Percentiles rank a stretch among this genome's conserved stretches.
Evolutionary conservation across 2,113 vertebrate species (phyloP).

Genomic region (Malaclemys terrapin): DNA sequence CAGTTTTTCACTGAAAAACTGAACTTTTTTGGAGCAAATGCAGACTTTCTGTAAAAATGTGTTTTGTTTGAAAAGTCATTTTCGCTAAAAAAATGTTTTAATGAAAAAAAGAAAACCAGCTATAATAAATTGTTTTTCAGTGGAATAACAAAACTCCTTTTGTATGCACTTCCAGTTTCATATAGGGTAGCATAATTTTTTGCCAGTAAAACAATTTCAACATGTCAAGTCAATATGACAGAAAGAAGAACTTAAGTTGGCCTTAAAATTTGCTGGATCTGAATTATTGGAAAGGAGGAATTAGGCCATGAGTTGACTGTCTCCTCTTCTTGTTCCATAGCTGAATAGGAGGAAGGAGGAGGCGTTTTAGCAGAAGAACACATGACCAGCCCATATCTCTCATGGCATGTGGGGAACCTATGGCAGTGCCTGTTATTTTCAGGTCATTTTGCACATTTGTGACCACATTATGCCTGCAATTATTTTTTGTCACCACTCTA

Average conservation of each 20-base stretch:
- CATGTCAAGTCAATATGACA: neutral
- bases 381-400: conserved; percentile 22
- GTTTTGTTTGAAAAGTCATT: neutral
- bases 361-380: conserved; percentile 23
- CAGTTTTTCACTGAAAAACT: neutral
- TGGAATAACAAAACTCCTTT: neutral
- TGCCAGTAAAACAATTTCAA: neutral
- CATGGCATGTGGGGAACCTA: too few relatives aligned
- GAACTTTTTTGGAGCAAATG: neutral
- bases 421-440: neutral
- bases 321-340: neutral
- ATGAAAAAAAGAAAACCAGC: neutral
- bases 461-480: conserved; percentile 65
- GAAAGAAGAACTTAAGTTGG: neutral
- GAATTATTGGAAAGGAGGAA: too few relatives aligned
- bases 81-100: neutral
- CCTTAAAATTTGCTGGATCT: too few relatives aligned
- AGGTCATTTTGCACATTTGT: conserved; percentile 55
- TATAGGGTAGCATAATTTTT: neutral
- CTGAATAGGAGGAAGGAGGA: neutral
- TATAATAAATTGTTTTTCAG: too few relatives aligned
- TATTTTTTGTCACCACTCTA: conserved; percentile 68
- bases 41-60: neutral
- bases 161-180: neutral
- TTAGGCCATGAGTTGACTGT: neutral